Evolutionary conservation across 2,888 invertebrate genomes (phyloP), one percentile per base, ranked within the genome.

Genomic region (Heliconius ethilla): DNA sequence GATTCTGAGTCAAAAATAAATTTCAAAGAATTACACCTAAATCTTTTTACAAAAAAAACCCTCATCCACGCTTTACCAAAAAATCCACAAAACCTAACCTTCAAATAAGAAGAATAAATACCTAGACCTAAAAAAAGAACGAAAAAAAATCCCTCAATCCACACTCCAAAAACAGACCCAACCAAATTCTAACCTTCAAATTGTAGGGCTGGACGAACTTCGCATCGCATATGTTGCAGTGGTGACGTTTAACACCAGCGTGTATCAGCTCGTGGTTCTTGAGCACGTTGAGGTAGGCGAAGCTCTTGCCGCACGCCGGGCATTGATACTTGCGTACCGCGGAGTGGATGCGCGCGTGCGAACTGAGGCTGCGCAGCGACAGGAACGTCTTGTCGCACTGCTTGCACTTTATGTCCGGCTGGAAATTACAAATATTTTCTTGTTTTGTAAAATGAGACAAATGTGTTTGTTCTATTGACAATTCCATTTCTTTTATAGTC

Each of bases 251-350:
- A 59, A 96, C 90, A 0, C 96, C 96, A 1, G 95, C 94, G 84
- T 97, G 97, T 29, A 96, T 96, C 81, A 96, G 92, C 85, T 97
- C 96, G 84, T 97, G 97, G 83, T 96, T 97, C 84, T 95, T 95
- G 72, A 97, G 88, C 84, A 96, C 96, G 83, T 96, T 96, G 82
- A 96, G 95, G 63, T 96, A 96, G 0, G 95, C 96, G 85, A 96
- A 96, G 84, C 95, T 95, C 89, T 96, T 96, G 18, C 95, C 95
- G 82, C 96, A 96, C 6, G 92, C 92, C 69, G 94, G 91, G 82
- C 96, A 96, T 80, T 95, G 93, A 87, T 96, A 96, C 63, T 95
- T 95, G 70, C 95, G 92, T 62, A 93, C 89, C 22, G 96, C 96
- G 0, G 94, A 95, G 85, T 96, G 96, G 0, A 94, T 95, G 70